phyloP scores from a whole-genome alignment of 2,888 invertebrate genomes.

The Allygus modestus region DNA sequence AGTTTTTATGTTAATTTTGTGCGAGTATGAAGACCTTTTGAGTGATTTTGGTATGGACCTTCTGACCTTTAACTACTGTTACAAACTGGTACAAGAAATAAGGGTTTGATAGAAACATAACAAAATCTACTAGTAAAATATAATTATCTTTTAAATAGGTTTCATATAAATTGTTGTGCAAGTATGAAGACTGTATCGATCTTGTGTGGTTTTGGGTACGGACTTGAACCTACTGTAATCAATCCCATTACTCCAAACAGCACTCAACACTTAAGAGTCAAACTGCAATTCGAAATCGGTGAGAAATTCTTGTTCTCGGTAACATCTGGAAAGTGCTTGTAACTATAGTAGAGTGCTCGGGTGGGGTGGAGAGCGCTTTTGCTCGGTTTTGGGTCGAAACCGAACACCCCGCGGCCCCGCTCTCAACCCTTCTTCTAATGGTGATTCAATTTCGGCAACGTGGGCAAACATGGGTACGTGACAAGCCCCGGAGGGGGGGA shows the following conservation, averaged over 20 bases:
- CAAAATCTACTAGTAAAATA: too few relatives aligned
- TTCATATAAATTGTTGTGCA: too few relatives aligned
- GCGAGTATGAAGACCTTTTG: too few relatives aligned
- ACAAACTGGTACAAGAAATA: too few relatives aligned
- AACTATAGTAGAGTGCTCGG: not conserved
- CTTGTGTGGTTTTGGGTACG: too few relatives aligned
- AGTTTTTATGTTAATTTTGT: too few relatives aligned
- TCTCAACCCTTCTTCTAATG: constrained; percentile 31
- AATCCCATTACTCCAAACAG: not conserved
- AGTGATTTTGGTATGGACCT: too few relatives aligned
- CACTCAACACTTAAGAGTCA: not conserved
- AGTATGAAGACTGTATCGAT: too few relatives aligned
- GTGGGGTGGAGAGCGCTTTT: not conserved
- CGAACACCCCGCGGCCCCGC: not conserved
- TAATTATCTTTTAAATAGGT: too few relatives aligned
- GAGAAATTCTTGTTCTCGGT: constrained; percentile 7
- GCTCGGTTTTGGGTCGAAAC: not conserved
- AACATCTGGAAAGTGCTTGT: constrained; percentile 22
- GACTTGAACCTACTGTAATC: not conserved
- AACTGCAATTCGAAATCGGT: constrained; percentile 1
- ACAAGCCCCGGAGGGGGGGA: not conserved
- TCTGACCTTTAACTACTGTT: too few relatives aligned
- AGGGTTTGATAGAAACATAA: too few relatives aligned
- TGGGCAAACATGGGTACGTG: constrained; percentile 24
- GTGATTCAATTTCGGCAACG: constrained; percentile 40